Percentiles rank a stretch among this genome's conserved stretches.
phyloP scores from a whole-genome alignment of 2,888 invertebrate species.

The Meiosimyza platycephala region DNA sequence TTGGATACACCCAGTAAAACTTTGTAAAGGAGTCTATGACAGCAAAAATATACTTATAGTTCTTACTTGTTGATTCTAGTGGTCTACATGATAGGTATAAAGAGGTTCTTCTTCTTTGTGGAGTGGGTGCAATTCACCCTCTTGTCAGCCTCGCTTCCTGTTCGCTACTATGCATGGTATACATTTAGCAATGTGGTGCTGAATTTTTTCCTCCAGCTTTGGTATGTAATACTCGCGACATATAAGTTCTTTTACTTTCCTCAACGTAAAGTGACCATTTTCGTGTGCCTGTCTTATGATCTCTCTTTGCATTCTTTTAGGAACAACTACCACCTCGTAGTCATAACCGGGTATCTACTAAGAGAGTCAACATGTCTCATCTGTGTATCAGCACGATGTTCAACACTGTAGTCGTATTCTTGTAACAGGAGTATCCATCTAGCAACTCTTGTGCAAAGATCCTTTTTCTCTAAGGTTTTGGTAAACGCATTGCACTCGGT shows the following conservation, averaged over 20 bases:
- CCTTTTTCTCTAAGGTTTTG: too few relatives aligned
- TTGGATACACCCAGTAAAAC: too few relatives aligned
- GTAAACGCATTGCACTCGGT: too few relatives aligned
- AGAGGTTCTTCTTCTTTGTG: conserved; percentile 36
- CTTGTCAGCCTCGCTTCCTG: conserved; percentile 40
- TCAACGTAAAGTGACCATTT: conserved; percentile 34
- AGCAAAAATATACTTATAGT: conserved; percentile 43
- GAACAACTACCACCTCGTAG: conserved; percentile 26
- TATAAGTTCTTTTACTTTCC: conserved; percentile 39
- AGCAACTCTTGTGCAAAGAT: too few relatives aligned
- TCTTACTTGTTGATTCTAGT: not conserved
- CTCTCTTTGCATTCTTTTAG: conserved; percentile 6
- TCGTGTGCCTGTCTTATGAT: not conserved
- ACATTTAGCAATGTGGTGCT: conserved; percentile 34
- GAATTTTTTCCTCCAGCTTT: conserved; percentile 37
- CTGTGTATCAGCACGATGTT: too few relatives aligned
- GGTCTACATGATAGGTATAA: conserved; percentile 37
- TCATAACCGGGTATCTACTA: too few relatives aligned
- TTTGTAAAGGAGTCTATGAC: too few relatives aligned
- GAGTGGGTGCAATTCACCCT: conserved; percentile 9
- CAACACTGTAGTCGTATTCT: too few relatives aligned
- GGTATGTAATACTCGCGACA: conserved; percentile 35
- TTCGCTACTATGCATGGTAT: conserved; percentile 37
- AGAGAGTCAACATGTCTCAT: too few relatives aligned
- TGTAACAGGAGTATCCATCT: too few relatives aligned